A percentile compares a stretch with the other conserved stretches of the same genome.
Conservation (phyloP, 2,113 vertebrate genomes). For the Fregetta grallaria region DNA sequence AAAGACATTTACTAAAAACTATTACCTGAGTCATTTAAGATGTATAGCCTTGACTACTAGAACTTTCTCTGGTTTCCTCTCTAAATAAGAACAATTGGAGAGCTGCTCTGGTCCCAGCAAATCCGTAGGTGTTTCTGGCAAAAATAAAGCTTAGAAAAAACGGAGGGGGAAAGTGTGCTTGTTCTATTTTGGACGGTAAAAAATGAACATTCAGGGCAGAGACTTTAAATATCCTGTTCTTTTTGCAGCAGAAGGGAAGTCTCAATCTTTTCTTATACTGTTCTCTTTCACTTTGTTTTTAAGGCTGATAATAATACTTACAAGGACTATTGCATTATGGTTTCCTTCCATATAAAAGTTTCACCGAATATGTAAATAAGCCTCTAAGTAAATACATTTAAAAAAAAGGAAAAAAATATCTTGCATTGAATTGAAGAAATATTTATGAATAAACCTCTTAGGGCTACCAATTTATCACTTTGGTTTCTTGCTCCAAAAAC, state of each 20-base stretch:
- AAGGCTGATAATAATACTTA: neutral
- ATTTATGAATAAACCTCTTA: conserved; percentile 59
- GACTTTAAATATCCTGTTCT: neutral
- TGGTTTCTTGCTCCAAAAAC: conserved; percentile 46
- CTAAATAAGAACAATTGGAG: conserved; percentile 50
- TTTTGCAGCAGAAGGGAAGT: neutral
- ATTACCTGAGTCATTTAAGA: conserved; percentile 59
- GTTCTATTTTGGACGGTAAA: neutral
- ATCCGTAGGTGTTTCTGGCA: neutral
- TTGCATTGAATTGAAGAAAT: conserved; percentile 36
- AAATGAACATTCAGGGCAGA: neutral
- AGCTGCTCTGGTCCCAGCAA: neutral
- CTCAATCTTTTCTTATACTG: neutral
- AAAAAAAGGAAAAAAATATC: neutral
- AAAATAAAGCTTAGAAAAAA: neutral
- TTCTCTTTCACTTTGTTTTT: neutral
- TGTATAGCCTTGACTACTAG: neutral
- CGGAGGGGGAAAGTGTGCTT: neutral
- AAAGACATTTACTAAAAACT: conserved; percentile 54
- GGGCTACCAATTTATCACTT: conserved; percentile 45
- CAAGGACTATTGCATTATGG: neutral
- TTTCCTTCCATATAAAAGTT: conserved; percentile 3
- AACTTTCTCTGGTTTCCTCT: conserved; percentile 47
- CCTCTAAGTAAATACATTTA: neutral
- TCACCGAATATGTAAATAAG: conserved; percentile 17